Conservation (phyloP, 1,140 invertebrate genomes). For the Paraescarpia echinospica region DNA sequence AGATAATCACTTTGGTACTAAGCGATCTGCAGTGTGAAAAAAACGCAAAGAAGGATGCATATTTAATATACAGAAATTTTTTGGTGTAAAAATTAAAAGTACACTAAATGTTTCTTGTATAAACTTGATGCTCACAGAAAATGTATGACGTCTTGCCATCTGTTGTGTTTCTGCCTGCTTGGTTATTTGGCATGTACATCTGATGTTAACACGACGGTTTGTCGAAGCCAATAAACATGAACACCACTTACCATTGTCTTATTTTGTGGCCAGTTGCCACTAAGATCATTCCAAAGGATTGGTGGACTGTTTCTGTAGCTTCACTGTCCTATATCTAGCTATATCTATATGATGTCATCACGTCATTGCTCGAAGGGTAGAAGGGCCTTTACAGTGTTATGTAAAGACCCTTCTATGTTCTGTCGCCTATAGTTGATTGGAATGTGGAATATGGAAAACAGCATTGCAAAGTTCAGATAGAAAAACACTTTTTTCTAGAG, state of each 20-base stretch:
- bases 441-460: neutral
- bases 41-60: neutral
- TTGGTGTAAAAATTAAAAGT: no score
- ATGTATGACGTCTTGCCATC: neutral
- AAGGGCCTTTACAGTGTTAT: neutral
- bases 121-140: neutral
- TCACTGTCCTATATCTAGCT: no score
- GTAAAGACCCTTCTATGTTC: neutral
- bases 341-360: neutral
- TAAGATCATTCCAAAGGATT: neutral
- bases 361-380: neutral
- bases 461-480: neutral
- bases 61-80: neutral
- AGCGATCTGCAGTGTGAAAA: neutral
- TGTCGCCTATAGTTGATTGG: neutral
- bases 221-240: neutral
- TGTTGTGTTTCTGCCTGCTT: neutral
- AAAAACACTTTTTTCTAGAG: no score
- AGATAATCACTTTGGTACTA: neutral
- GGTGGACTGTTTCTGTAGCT: neutral
- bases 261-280: neutral
- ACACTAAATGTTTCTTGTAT: neutral
- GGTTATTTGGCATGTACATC: neutral
- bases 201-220: neutral
- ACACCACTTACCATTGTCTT: neutral